Evolutionary conservation across 1,140 invertebrate genomes (phyloP), one percentile per base, ranked within the genome.

Genomic region (Drosophila suzukii): DNA sequence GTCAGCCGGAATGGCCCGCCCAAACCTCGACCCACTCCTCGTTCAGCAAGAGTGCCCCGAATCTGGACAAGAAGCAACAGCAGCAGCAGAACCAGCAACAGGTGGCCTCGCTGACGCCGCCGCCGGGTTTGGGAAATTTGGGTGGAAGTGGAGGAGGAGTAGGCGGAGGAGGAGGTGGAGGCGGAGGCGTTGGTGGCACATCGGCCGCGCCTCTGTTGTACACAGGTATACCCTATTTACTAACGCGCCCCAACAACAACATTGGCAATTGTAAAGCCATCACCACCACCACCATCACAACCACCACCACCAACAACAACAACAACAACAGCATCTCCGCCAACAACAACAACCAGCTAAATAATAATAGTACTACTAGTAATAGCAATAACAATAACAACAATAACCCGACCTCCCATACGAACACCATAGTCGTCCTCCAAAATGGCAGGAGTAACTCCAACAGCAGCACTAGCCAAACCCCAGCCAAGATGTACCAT

Each of bases 51-150:
- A 94, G 93, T 90, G 96, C 96, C 46, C 96, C 97, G 12, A 97
- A 97, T 93, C 94, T 97, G 82, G 97, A 97, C 93, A 97, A 97
- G 85, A 93, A 92, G 63, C 75, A 86, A 75, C 92, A 71, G 57
- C 59, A 47, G 46, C 50, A 20, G 47, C 73, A 65, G 49, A 72
- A 50, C 4, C 80, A 61, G 39, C 68, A 51, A 58, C 62, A 39
- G n/a, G 61, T 63, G 50, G 54, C 57, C 47, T 63, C 79, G 43
- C 30, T 74, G 8, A 71, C 81, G 8, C 65, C 79, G 38, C 75
- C 62, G n/a, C 63, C 72, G n/a, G 61, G 55, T 1, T 11, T 67
- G 54, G 66, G 43, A 20, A 55, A 44, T 15, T 36, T 54, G 49
- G 27, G 32, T 47, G 17, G 53, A 73, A 32, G 57, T 60, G 70